Evolutionary conservation across 2,113 vertebrate genomes (phyloP).

Genomic region (Miniopterus natalensis): DNA sequence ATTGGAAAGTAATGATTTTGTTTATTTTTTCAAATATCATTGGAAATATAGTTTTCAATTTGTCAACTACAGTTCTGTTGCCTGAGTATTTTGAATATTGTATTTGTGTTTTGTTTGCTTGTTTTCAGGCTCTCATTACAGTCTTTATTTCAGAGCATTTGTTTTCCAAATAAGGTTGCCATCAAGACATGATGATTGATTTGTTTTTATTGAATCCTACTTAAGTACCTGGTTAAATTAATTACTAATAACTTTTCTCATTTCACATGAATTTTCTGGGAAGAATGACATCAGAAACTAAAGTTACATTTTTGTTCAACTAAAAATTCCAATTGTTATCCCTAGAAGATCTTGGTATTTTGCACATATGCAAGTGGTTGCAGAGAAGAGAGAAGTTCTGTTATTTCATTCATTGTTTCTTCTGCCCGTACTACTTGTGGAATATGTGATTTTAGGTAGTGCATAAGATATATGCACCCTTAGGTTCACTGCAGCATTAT

Average conservation of each 20-base stretch:
- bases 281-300: neutral
- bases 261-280: neutral
- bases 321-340: neutral
- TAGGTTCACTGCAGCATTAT: too few relatives aligned
- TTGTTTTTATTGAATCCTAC: conserved; percentile 38
- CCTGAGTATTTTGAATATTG: neutral
- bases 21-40: neutral
- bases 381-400: neutral
- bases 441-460: neutral
- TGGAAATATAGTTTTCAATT: neutral
- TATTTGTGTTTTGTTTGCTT: neutral
- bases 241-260: conserved; percentile 15
- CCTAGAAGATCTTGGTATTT: neutral
- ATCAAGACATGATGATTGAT: conserved; percentile 9
- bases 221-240: conserved; percentile 31
- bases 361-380: neutral
- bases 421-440: neutral
- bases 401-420: neutral
- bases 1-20: neutral
- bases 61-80: neutral
- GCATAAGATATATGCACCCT: neutral
- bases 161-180: conserved; percentile 6
- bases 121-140: neutral
- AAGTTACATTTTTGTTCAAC: neutral
- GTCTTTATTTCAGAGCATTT: conserved; percentile 10